Conservation (phyloP, 2,797 vertebrate species). For the Tamandua tetradactyla region DNA sequence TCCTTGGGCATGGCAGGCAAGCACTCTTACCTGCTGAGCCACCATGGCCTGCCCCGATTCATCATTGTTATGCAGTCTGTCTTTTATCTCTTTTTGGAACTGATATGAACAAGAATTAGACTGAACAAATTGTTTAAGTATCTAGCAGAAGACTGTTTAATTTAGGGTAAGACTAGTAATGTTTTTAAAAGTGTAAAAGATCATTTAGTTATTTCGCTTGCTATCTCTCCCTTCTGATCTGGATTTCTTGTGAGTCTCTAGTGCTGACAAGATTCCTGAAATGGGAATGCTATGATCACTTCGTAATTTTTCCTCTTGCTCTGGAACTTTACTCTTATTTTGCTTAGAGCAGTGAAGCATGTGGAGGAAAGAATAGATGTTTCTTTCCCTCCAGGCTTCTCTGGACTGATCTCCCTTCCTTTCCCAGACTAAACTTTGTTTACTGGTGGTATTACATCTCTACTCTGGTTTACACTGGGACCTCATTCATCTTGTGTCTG, state of each 20-base stretch:
- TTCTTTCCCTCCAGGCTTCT: background rate
- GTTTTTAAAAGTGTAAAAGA: background rate
- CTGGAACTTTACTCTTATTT: constrained; percentile 13
- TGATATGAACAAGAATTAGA: constrained; percentile 39
- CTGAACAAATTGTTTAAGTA: background rate
- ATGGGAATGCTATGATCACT: background rate
- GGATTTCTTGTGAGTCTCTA: background rate
- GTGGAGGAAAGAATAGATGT: background rate
- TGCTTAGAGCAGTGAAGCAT: background rate
- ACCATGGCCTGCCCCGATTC: too few species aligned
- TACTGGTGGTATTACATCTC: background rate
- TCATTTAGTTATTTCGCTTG: background rate
- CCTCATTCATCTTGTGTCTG: background rate
- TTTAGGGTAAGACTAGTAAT: constrained; percentile 4
- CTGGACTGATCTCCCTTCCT: background rate
- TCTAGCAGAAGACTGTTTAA: background rate
- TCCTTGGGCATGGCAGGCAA: too few species aligned
- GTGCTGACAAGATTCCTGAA: constrained; percentile 31
- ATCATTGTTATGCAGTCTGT: too few species aligned
- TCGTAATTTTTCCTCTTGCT: background rate
- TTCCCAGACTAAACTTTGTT: background rate
- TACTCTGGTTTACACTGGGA: background rate
- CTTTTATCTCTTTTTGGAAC: too few species aligned
- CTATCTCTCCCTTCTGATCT: background rate
- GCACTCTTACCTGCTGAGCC: too few species aligned